These are phyloP conservation scores for Phataginus tetradactyla DNA, from an alignment of 2,797 vertebrate genomes.

Conservation along the genomic window DNA sequence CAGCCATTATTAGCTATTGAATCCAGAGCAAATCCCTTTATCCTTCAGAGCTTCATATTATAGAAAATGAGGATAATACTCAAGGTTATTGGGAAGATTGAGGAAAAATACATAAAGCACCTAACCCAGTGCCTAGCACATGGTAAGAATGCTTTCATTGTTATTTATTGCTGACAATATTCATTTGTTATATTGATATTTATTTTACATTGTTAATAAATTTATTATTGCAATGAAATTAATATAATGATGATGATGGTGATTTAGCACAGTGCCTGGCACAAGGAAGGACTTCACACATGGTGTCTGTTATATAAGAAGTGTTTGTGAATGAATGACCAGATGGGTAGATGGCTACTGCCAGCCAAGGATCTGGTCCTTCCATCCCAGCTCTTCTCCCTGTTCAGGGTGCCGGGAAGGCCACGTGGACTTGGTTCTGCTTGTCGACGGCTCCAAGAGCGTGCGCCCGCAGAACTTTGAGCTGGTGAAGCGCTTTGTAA, in stretches of 20 bases:
- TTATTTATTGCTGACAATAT: background rate
- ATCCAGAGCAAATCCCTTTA: background rate
- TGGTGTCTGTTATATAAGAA: background rate
- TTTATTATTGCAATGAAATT: background rate
- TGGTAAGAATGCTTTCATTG: background rate
- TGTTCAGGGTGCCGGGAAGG: conserved; percentile 92
- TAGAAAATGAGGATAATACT: background rate
- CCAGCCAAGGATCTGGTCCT: background rate
- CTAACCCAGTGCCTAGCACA: background rate
- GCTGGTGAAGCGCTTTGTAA: conserved; percentile 97
- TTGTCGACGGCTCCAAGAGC: conserved; percentile 98
- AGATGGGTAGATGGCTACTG: background rate
- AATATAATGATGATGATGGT: background rate
- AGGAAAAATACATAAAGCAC: background rate
- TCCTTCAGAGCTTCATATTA: background rate
- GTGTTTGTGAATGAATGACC: background rate
- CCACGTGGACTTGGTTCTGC: conserved; percentile 94
- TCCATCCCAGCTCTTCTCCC: background rate
- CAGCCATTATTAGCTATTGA: background rate
- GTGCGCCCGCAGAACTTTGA: conserved; percentile 98
- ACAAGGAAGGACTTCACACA: background rate
- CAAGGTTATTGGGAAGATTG: background rate
- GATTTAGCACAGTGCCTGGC: background rate
- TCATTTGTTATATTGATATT: background rate
- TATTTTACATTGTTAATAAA: background rate